These are phyloP conservation scores for Acanthornis magna DNA, from an alignment of 2,797 vertebrate genomes.

Conservation along the genomic window DNA sequence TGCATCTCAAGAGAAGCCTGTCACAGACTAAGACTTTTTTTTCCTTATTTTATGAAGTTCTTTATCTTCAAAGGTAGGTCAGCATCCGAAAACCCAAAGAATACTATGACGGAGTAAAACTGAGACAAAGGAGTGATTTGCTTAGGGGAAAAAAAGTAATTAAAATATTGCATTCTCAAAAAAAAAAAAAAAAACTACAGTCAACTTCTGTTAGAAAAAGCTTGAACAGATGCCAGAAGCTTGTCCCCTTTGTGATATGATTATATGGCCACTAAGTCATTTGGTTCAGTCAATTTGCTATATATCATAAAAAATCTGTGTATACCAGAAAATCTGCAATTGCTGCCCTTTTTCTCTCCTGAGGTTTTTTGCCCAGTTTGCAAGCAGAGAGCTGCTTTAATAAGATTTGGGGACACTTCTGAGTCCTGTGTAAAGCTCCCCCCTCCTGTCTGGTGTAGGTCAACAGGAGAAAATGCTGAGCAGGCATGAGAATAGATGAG, in stretches of 20 bases:
- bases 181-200: neutral
- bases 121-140: neutral
- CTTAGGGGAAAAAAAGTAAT: neutral
- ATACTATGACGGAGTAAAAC: neutral
- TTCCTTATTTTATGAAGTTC: constrained; percentile 6
- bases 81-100: constrained; percentile 29
- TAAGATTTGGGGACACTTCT: neutral
- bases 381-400: neutral
- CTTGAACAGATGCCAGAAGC: neutral
- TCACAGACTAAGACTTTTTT: constrained; percentile 27
- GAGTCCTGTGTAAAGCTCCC: neutral
- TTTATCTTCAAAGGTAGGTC: constrained; percentile 43
- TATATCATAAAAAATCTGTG: neutral
- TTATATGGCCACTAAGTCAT: neutral
- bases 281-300: neutral
- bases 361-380: neutral
- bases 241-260: neutral
- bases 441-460: neutral
- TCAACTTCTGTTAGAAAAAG: neutral
- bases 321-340: neutral
- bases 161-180: neutral
- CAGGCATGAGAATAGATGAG: neutral
- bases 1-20: constrained; percentile 37
- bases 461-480: neutral
- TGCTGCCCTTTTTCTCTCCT: neutral